Conservation (phyloP, 2,888 invertebrate genomes). For the Amorpha juglandis region DNA sequence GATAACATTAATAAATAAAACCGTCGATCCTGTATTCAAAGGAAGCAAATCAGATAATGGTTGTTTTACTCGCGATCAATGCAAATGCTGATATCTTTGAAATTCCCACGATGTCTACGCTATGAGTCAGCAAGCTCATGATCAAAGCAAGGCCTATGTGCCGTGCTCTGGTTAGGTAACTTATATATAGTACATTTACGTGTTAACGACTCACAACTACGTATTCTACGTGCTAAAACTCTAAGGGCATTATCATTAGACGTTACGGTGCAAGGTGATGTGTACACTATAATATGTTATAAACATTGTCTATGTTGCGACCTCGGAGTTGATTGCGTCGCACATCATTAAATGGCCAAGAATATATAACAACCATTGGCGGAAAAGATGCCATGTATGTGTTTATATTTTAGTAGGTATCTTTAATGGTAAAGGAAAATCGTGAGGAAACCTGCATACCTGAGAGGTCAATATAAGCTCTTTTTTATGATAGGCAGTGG, state of each 20-base stretch:
- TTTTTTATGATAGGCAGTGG: no score
- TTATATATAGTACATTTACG: constrained; percentile 55
- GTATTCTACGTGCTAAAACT: constrained; percentile 45
- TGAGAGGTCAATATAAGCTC: no score
- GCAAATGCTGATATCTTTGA: constrained; percentile 47
- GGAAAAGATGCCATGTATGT: constrained; percentile 12
- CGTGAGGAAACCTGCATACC: no score
- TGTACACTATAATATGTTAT: constrained; percentile 36
- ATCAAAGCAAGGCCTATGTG: constrained; percentile 62
- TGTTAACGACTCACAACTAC: constrained; percentile 66
- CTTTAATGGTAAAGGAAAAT: no score
- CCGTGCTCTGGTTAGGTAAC: constrained; percentile 57
- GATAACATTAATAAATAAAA: constrained; percentile 31
- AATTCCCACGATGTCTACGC: constrained; percentile 46
- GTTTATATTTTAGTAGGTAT: neutral
- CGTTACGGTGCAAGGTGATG: constrained; percentile 33
- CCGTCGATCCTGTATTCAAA: constrained; percentile 26
- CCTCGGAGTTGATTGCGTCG: constrained; percentile 15
- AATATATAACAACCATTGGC: constrained; percentile 1
- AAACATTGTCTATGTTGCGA: constrained; percentile 30
- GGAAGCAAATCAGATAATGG: constrained; percentile 38
- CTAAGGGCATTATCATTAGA: constrained; percentile 60
- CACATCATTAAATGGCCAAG: neutral
- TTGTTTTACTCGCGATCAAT: constrained; percentile 47
- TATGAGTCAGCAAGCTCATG: constrained; percentile 57